phyloP scores from a whole-genome alignment of 1,140 invertebrate genomes.

The Drosophila pruinosa region DNA sequence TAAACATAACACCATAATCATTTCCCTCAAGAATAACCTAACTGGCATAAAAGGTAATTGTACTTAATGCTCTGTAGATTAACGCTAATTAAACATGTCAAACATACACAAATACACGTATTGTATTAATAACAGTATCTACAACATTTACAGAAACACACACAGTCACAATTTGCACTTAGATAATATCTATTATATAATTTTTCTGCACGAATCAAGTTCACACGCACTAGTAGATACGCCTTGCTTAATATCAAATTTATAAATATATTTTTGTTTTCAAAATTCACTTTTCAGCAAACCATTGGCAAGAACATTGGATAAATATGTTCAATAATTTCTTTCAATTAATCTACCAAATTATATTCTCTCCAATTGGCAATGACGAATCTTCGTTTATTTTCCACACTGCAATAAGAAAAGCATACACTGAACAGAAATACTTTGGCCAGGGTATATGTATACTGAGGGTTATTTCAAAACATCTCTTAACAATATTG shows the following conservation, averaged over 20 bases:
- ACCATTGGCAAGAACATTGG: slow-evolving; percentile 10
- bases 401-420: not conserved
- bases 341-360: not conserved
- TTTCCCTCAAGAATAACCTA: slow-evolving; percentile 10
- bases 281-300: slow-evolving; percentile 24
- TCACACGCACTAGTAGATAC: not conserved
- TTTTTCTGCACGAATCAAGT: not conserved
- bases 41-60: slow-evolving; percentile 37
- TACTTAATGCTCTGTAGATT: slow-evolving; percentile 19
- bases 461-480: slow-evolving; percentile 25
- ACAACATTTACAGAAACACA: slow-evolving; percentile 8
- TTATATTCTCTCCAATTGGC: slow-evolving; percentile 4
- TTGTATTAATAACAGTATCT: not conserved
- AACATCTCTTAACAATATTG: slow-evolving; percentile 11
- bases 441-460: slow-evolving; percentile 12
- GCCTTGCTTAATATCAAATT: not conserved
- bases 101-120: not conserved
- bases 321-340: not conserved
- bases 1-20: slow-evolving; percentile 57
- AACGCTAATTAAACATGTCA: not conserved
- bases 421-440: not conserved
- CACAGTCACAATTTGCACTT: slow-evolving; percentile 18
- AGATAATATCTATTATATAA: not conserved
- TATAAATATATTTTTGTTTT: too few species aligned
- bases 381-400: not conserved